A percentile compares a stretch with the other conserved stretches of the same genome.
Evolutionary conservation across 2,113 vertebrate genomes (phyloP).

Genomic region (Phyllopteryx taeniolatus): DNA sequence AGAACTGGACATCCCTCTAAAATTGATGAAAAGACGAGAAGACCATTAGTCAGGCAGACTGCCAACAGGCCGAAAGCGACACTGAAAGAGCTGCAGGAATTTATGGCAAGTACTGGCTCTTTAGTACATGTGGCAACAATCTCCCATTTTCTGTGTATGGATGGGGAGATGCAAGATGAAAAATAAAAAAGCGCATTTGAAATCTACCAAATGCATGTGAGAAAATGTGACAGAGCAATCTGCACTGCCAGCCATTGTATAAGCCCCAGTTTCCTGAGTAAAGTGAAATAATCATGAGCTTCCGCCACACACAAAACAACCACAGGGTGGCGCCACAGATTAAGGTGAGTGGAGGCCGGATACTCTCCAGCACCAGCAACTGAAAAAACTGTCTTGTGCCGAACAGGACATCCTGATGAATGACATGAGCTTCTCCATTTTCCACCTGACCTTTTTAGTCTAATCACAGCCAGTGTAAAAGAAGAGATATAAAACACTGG

Average conservation of each 20-base stretch:
- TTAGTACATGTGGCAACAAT: too few species aligned
- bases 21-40: too few species aligned
- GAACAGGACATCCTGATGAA: slow-evolving; percentile 13
- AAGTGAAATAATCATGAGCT: not conserved
- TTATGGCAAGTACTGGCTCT: not conserved
- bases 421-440: slow-evolving; percentile 49
- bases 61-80: too few species aligned
- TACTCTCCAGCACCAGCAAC: not conserved
- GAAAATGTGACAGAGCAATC: not conserved
- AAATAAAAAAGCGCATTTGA: not conserved
- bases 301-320: slow-evolving; percentile 13
- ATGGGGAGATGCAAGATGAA: too few species aligned
- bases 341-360: slow-evolving; percentile 9
- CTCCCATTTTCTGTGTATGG: too few species aligned
- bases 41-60: too few species aligned
- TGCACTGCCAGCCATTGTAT: not conserved
- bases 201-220: not conserved
- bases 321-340: slow-evolving; percentile 63
- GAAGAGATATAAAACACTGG: slow-evolving; percentile 64
- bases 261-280: not conserved
- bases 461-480: slow-evolving; percentile 66
- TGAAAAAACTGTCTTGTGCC: slow-evolving; percentile 3
- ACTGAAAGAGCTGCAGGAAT: not conserved
- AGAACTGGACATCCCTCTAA: too few species aligned
- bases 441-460: slow-evolving; percentile 52